Evolutionary conservation across 2,888 invertebrate genomes (phyloP).

Genomic region (Rhingia rostrata): DNA sequence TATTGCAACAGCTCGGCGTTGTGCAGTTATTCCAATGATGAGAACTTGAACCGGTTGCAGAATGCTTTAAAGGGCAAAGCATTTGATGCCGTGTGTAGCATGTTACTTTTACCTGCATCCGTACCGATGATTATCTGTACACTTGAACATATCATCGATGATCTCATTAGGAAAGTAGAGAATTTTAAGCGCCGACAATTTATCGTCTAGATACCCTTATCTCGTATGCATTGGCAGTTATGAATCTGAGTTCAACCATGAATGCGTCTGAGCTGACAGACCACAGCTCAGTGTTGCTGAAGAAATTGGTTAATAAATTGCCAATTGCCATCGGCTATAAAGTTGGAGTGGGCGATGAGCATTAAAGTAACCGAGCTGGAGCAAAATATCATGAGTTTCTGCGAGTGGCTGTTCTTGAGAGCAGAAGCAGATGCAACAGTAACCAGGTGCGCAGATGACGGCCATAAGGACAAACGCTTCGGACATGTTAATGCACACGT

Average conservation of each 20-base stretch:
- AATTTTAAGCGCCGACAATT: constrained; percentile 29
- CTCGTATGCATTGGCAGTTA: constrained; percentile 48
- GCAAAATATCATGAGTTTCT: constrained; percentile 30
- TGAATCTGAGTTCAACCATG: constrained; percentile 56
- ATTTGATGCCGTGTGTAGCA: constrained; percentile 46
- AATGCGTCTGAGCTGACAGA: constrained; percentile 39
- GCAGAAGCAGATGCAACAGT: constrained; percentile 44
- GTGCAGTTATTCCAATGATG: constrained; percentile 43
- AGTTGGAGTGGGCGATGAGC: constrained; percentile 63
- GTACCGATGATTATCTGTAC: constrained; percentile 56
- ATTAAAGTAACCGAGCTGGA: background rate
- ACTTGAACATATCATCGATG: constrained; percentile 56
- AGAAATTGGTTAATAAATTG: constrained; percentile 62
- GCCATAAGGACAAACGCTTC: constrained; percentile 11
- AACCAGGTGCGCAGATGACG: constrained; percentile 5
- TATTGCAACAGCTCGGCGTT: constrained; percentile 44
- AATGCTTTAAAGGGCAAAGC: constrained; percentile 24
- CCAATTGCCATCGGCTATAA: constrained; percentile 56
- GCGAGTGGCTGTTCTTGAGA: constrained; percentile 53
- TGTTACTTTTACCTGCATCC: constrained; percentile 40
- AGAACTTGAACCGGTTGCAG: constrained; percentile 27
- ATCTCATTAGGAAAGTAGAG: constrained; percentile 32
- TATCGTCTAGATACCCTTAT: constrained; percentile 50
- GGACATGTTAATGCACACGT: constrained; percentile 17
- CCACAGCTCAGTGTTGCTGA: constrained; percentile 58